phyloP scores from a whole-genome alignment of 2,797 vertebrate species.

The Coilia nasus region DNA sequence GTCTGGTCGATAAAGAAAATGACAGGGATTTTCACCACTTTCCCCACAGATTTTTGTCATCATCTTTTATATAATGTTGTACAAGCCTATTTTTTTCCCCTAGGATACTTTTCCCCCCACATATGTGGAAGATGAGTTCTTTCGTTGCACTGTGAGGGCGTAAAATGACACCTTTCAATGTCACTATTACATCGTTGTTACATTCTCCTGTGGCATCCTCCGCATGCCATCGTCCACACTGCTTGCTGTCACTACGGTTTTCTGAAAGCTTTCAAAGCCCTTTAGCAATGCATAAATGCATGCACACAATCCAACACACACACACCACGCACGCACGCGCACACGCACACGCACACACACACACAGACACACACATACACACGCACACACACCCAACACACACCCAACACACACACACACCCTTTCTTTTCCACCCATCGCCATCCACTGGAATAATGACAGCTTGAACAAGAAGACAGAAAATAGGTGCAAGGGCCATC shows the following conservation, averaged over 20 bases:
- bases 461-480: slow-evolving; percentile 19
- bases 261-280: slow-evolving; percentile 1
- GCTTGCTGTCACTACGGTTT: not conserved
- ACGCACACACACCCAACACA: not conserved
- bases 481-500: slow-evolving; percentile 24
- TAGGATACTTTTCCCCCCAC: not conserved
- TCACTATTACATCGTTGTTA: not conserved
- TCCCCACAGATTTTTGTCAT: not conserved
- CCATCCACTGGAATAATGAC: not conserved
- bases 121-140: not conserved
- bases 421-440: not conserved
- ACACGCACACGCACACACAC: not conserved
- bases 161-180: not conserved
- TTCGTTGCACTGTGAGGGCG: not conserved
- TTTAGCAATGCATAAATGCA: not conserved
- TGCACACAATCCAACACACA: not conserved
- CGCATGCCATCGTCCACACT: not conserved
- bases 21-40: not conserved
- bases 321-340: not conserved
- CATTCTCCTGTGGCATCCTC: not conserved
- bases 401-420: not conserved
- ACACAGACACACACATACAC: not conserved
- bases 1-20: not conserved
- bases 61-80: not conserved
- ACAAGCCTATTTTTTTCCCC: not conserved